Conservation (phyloP, 2,113 vertebrate species). For the Sinocyclocheilus grahami region DNA sequence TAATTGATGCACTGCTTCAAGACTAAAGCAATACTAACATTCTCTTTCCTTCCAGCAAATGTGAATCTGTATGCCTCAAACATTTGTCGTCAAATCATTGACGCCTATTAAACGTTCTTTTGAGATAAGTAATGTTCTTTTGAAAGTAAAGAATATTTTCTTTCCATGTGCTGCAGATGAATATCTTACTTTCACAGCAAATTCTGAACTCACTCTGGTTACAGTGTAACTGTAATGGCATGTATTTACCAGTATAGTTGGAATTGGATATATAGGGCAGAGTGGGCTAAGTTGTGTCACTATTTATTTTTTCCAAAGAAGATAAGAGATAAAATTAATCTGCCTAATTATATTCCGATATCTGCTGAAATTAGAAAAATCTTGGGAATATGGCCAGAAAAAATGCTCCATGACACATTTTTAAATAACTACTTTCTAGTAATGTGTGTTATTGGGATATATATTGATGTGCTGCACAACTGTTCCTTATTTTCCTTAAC, state of each 20-base stretch:
- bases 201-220: background rate
- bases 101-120: background rate
- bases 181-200: background rate
- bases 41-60: background rate
- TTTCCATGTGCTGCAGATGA: background rate
- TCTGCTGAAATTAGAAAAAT: background rate
- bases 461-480: too few species aligned
- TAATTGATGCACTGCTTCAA: slow-evolving; percentile 22
- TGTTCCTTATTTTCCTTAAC: too few species aligned
- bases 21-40: slow-evolving; percentile 32
- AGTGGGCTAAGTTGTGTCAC: too few species aligned
- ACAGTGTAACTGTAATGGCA: background rate
- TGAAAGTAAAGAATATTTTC: background rate
- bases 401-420: background rate
- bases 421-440: background rate
- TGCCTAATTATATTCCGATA: background rate
- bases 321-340: background rate
- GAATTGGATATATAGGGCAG: background rate
- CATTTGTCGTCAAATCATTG: background rate
- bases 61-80: background rate
- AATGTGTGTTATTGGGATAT: background rate
- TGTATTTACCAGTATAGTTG: background rate
- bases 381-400: background rate
- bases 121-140: background rate
- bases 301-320: background rate